Evolutionary conservation across 64 coral and sea anemone genomes (phyloP), one percentile per base, ranked within the genome.

Genomic region (Pocillopora damicornis): DNA sequence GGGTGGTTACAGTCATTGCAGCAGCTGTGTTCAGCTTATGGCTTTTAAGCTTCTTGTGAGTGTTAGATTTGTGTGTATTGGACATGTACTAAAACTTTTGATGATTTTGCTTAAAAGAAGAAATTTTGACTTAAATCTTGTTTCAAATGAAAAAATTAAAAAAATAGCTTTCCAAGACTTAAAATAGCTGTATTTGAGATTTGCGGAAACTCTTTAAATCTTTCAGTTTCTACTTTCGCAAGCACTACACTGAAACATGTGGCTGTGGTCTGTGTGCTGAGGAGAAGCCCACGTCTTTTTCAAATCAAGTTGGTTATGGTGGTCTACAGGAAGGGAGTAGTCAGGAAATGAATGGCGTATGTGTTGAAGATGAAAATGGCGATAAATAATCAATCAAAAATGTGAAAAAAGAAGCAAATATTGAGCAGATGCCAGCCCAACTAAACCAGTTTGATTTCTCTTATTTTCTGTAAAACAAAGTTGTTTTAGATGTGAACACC

Each of bases 201-300:
- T 4, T 51, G 42, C 7, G 2, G 42, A 51, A 51, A 51, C 7
- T 2, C 42, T 51, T 51, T 51, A 4, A 51, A 51, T 51, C 42
- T 51, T 26, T 6, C 83, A 94, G 93, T 77, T 94, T 94, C 58
- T 94, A 94, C 78, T 94, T 94, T n/a, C 93, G 89, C 78, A 94
- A 94, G 84, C 93, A 85, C 0, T 94, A 94, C 84, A 91, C 89
- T 0, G 93, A 89, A 2, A 88, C 87, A 78, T 94, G 93, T 68
- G 77, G 85, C 69, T 94, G 93, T 23, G 91, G 93, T 58, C 23
- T 94, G 75, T 94, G 93, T 74, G 93, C 93, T 0, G 78, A 91
- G 38, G 93, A 94, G 23, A 94, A 94, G 26, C 93, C 93, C 10
- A 83, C 77, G 10, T 88, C 83, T 37, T 91, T 88, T 73, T 94